These are phyloP conservation scores for Drosophila funebris DNA, from an alignment of 1,140 invertebrate genomes.

Conservation along the genomic window DNA sequence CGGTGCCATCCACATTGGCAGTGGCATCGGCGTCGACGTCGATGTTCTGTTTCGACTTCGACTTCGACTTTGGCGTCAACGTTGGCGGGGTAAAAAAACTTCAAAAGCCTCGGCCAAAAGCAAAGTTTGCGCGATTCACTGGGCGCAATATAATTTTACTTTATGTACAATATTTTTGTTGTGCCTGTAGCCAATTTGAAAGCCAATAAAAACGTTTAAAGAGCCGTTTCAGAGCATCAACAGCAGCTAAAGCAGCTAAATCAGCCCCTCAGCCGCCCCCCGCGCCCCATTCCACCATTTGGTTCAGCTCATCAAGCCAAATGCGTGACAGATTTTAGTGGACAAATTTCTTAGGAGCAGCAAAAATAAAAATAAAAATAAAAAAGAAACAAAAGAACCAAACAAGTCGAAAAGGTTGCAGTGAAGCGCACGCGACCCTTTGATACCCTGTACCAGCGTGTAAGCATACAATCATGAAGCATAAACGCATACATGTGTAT, in stretches of 20 bases:
- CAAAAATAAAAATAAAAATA: background rate
- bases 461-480: too few relatives aligned
- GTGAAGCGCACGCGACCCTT: too few relatives aligned
- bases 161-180: slow-evolving; percentile 53
- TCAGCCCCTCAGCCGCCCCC: too few relatives aligned
- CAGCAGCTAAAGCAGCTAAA: too few relatives aligned
- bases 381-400: background rate
- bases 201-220: slow-evolving; percentile 76
- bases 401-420: background rate
- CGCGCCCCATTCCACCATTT: background rate
- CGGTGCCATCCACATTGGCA: background rate
- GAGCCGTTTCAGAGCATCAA: slow-evolving; percentile 17
- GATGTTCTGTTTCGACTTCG: background rate
- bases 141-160: slow-evolving; percentile 48
- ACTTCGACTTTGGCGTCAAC: background rate
- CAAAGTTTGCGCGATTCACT: slow-evolving; percentile 37
- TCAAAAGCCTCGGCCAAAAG: slow-evolving; percentile 34
- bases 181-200: slow-evolving; percentile 67
- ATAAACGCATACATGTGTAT: too few relatives aligned
- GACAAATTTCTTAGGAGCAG: slow-evolving; percentile 15
- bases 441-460: slow-evolving; percentile 9
- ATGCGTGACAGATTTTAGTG: slow-evolving; percentile 44
- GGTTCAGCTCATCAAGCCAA: slow-evolving; percentile 17
- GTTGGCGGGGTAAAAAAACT: slow-evolving; percentile 14
- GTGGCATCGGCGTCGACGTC: background rate